These are phyloP conservation scores for Papilio gigon DNA, from an alignment of 2,888 invertebrate genomes.

Conservation along the genomic window DNA sequence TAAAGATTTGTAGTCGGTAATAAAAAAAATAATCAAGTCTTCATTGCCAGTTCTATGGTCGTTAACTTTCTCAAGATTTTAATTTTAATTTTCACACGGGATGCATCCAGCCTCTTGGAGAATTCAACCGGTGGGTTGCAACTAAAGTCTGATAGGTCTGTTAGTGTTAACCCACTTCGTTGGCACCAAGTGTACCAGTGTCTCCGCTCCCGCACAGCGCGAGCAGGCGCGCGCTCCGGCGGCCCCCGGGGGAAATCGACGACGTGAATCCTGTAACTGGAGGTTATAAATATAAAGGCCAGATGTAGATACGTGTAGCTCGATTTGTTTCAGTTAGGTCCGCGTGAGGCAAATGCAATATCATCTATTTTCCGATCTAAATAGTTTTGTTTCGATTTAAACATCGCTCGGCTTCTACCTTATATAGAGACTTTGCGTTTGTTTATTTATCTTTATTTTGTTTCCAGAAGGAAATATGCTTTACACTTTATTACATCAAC, in stretches of 20 bases:
- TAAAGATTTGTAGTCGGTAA: not conserved
- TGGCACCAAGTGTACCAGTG: not conserved
- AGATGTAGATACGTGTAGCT: constrained; percentile 34
- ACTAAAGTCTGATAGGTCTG: not conserved
- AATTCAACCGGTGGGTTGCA: not conserved
- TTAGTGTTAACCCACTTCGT: not conserved
- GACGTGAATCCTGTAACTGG: constrained; percentile 31
- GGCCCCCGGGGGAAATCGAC: constrained; percentile 39
- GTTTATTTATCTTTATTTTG: constrained; percentile 6
- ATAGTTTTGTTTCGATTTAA: constrained; percentile 36
- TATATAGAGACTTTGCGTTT: constrained; percentile 15
- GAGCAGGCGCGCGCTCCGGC: not conserved
- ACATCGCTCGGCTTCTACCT: constrained; percentile 13
- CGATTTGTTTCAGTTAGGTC: constrained; percentile 40
- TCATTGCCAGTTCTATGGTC: not conserved
- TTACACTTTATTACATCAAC: not conserved
- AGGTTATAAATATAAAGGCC: constrained; percentile 40
- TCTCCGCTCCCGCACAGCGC: not conserved
- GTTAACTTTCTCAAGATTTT: not conserved
- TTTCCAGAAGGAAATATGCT: not conserved
- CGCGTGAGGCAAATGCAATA: constrained; percentile 14
- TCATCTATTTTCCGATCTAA: constrained; percentile 29
- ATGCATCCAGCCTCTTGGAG: too few species aligned
- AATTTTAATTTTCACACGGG: not conserved
- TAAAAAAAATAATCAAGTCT: not conserved